Percentiles rank a stretch among this genome's conserved stretches.
Evolutionary conservation across 1,140 invertebrate genomes (phyloP).

Genomic region (Ctenoplectra terminalis): DNA sequence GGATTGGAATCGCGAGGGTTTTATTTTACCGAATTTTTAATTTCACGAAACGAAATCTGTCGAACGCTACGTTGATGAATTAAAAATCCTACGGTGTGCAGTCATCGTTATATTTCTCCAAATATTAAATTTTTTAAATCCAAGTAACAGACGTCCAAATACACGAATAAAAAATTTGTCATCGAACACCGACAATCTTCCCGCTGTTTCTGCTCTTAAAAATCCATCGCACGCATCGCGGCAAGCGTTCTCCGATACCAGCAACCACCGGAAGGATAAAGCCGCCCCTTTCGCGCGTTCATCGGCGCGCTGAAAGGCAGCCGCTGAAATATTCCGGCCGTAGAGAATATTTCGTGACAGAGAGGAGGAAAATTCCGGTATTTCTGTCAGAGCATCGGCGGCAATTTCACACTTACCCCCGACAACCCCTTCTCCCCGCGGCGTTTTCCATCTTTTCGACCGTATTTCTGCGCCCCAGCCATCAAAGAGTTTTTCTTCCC

Average conservation of each 20-base stretch:
- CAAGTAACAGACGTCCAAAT: neutral
- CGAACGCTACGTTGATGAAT: too few relatives aligned
- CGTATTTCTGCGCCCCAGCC: slow-evolving; percentile 66
- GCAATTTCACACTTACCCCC: slow-evolving; percentile 78
- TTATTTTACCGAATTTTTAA: too few relatives aligned
- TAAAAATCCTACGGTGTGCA: too few relatives aligned
- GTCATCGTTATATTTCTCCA: too few relatives aligned
- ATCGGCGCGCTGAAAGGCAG: slow-evolving; percentile 1
- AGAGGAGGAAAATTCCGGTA: slow-evolving; percentile 40
- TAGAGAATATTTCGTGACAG: slow-evolving; percentile 20
- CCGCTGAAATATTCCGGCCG: neutral
- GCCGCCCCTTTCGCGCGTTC: neutral
- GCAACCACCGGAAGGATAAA: neutral
- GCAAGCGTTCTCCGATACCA: neutral
- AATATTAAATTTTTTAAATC: too few relatives aligned
- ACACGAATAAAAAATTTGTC: neutral
- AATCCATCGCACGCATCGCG: neutral
- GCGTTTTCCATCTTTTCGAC: slow-evolving; percentile 71
- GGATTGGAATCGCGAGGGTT: too few relatives aligned
- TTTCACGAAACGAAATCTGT: too few relatives aligned
- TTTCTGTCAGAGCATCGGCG: slow-evolving; percentile 39
- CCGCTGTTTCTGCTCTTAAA: neutral
- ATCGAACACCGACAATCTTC: too few relatives aligned
- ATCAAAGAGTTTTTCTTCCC: slow-evolving; percentile 74
- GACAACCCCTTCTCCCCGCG: slow-evolving; percentile 7